A percentile compares a stretch with the other conserved stretches of the same genome.
Conservation (phyloP, 92 coral and sea anemone species). For the Zoanthus sociatus region DNA sequence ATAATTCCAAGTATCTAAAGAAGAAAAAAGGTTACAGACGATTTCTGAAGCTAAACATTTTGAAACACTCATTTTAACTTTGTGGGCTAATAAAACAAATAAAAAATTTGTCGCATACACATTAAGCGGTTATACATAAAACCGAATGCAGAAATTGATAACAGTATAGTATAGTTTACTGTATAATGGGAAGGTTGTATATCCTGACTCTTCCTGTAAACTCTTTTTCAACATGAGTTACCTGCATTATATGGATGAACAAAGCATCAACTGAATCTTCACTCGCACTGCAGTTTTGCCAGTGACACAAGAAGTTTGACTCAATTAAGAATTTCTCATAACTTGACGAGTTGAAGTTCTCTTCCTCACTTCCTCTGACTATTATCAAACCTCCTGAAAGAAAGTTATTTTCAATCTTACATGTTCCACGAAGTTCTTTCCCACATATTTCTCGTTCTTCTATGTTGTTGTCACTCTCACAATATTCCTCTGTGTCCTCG, state of each 20-base stretch:
- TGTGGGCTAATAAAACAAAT: too few species aligned
- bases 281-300: slow-evolving; percentile 6
- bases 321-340: neutral
- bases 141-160: too few species aligned
- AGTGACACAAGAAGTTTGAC: neutral
- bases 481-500: neutral
- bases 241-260: slow-evolving; percentile 24
- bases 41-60: too few species aligned
- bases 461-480: neutral
- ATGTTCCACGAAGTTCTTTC: too few species aligned
- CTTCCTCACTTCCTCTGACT: neutral
- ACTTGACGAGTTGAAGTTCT: neutral
- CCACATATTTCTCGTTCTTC: neutral
- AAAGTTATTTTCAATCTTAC: neutral
- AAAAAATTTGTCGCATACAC: too few species aligned
- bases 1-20: too few species aligned
- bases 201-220: too few species aligned
- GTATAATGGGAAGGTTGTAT: too few species aligned
- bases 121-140: too few species aligned
- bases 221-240: neutral
- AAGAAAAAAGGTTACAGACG: too few species aligned
- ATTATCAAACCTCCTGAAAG: neutral
- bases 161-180: too few species aligned
- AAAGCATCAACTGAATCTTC: slow-evolving; percentile 25
- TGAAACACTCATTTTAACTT: too few species aligned